These are phyloP conservation scores for Onychostruthus taczanowskii DNA, from an alignment of 2,113 vertebrate species.

Conservation along the genomic window DNA sequence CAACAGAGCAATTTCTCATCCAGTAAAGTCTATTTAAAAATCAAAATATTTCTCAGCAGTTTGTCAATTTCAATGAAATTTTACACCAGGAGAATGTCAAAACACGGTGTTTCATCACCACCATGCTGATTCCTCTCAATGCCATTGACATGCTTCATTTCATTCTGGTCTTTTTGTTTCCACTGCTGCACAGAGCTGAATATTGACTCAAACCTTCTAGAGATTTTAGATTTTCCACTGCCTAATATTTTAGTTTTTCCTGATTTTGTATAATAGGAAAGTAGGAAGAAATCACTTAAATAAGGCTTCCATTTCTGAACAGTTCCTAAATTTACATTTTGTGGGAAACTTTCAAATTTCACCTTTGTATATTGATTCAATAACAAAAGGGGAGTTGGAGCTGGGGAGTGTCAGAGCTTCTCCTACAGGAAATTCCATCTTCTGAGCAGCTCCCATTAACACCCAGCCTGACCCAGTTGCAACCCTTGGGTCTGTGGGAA, in stretches of 20 bases:
- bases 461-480: neutral
- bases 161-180: neutral
- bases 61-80: slow-evolving; percentile 60
- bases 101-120: slow-evolving; percentile 39
- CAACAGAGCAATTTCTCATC: slow-evolving; percentile 25
- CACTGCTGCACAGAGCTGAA: neutral
- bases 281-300: neutral
- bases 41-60: slow-evolving; percentile 58
- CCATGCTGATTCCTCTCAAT: neutral
- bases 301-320: neutral
- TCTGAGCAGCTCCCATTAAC: neutral
- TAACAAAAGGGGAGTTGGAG: neutral
- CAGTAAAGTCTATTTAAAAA: slow-evolving; percentile 55
- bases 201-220: neutral
- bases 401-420: neutral
- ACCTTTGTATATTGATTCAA: neutral
- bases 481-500: neutral
- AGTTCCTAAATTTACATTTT: neutral
- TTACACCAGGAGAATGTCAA: slow-evolving; percentile 63
- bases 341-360: neutral
- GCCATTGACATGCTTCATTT: neutral
- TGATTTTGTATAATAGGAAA: neutral
- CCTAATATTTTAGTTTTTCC: neutral
- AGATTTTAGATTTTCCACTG: neutral
- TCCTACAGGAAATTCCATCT: neutral